Evolutionary conservation across 2,888 invertebrate genomes (phyloP).

Genomic region (Acheta domesticus): DNA sequence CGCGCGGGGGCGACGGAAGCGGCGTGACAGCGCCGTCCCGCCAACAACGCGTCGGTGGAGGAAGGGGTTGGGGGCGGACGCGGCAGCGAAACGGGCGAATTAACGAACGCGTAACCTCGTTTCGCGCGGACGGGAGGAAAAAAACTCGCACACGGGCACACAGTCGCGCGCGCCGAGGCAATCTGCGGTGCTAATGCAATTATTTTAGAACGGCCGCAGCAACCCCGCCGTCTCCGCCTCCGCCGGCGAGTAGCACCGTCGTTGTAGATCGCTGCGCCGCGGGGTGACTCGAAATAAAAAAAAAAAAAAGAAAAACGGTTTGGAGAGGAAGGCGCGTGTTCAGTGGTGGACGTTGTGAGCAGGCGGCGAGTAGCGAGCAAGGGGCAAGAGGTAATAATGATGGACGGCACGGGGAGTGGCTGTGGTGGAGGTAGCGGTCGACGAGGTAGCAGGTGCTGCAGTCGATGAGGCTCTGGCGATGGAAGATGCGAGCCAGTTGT

Average conservation of each 20-base stretch:
- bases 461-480: too few species aligned
- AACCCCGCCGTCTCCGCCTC: not conserved
- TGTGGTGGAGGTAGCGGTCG: too few species aligned
- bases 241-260: not conserved
- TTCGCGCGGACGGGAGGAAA: not conserved
- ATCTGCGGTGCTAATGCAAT: constrained; percentile 6
- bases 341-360: too few species aligned
- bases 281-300: not conserved
- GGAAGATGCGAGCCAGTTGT: too few species aligned
- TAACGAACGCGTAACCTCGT: constrained; percentile 3
- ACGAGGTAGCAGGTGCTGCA: too few species aligned
- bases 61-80: too few species aligned
- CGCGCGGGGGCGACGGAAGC: not conserved
- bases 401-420: too few species aligned
- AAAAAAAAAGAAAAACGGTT: too few species aligned
- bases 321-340: too few species aligned
- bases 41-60: not conserved
- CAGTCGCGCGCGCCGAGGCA: not conserved
- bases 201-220: not conserved
- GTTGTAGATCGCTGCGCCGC: not conserved
- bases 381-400: too few species aligned
- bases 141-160: not conserved
- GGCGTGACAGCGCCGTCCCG: not conserved
- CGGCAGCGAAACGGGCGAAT: not conserved
- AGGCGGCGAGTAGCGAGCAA: too few species aligned